Percentiles rank a stretch among this genome's conserved stretches.
Conservation (phyloP, 2,888 invertebrate genomes). For the Eucera pruinosa region DNA sequence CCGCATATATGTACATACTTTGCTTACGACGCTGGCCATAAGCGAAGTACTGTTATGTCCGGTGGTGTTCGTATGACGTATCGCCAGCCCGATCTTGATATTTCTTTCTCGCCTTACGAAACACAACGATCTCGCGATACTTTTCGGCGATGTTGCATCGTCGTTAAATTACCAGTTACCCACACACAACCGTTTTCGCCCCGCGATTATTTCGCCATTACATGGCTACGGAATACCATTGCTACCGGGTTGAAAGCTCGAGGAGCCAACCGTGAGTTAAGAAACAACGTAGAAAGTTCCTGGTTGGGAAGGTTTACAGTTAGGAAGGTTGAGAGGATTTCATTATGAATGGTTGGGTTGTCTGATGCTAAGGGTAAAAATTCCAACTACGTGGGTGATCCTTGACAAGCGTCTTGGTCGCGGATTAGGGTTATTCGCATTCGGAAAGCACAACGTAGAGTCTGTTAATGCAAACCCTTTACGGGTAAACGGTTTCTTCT, state of each 20-base stretch:
- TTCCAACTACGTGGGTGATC: not conserved
- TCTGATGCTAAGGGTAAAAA: not conserved
- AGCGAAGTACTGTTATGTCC: conserved; percentile 68
- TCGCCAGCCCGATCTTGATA: conserved; percentile 61
- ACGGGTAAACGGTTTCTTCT: no score
- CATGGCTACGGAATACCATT: conserved; percentile 31
- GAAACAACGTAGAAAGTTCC: not conserved
- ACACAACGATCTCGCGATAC: conserved; percentile 7
- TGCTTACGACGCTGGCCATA: conserved; percentile 60
- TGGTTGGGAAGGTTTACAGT: not conserved
- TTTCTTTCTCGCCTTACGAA: conserved; percentile 62
- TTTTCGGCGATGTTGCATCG: conserved; percentile 29
- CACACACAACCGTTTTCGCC: conserved; percentile 7
- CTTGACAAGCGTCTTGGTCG: not conserved
- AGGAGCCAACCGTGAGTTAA: not conserved
- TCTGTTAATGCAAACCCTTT: no score
- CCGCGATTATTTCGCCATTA: conserved; percentile 45
- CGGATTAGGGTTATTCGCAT: no score
- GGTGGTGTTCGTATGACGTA: conserved; percentile 61
- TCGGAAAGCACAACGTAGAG: no score
- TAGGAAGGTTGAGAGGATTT: not conserved
- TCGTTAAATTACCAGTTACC: conserved; percentile 48
- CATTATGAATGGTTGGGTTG: not conserved
- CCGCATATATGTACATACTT: conserved; percentile 67
- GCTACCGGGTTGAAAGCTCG: conserved; percentile 6